These are phyloP conservation scores for Drosophila ohnishii DNA, from an alignment of 1,140 invertebrate genomes.

Conservation along the genomic window DNA sequence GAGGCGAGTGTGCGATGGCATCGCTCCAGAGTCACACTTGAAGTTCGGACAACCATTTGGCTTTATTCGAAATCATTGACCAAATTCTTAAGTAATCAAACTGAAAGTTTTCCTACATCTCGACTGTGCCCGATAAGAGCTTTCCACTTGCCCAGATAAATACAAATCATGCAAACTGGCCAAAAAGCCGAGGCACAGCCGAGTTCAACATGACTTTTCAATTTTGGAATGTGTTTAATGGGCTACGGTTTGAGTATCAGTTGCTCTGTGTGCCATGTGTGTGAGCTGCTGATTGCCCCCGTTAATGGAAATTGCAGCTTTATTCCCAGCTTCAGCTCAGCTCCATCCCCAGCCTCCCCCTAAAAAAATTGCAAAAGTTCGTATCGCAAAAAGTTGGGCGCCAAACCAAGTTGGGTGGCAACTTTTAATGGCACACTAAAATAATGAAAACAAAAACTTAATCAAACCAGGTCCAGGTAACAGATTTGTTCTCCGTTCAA, in stretches of 20 bases:
- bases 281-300: constrained; percentile 39
- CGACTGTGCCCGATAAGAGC: constrained; percentile 56
- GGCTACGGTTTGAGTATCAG: constrained; percentile 44
- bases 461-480: constrained; percentile 34
- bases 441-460: constrained; percentile 44
- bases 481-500: constrained; percentile 7
- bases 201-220: constrained; percentile 70
- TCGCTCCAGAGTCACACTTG: constrained; percentile 35
- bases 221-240: constrained; percentile 74
- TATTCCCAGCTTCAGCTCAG: neutral
- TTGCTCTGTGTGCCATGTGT: constrained; percentile 18
- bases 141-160: constrained; percentile 72
- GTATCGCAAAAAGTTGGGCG: constrained; percentile 22
- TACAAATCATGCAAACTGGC: constrained; percentile 75
- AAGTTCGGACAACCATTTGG: constrained; percentile 45
- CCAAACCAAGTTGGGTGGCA: constrained; percentile 19
- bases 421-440: constrained; percentile 46
- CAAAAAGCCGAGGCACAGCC: constrained; percentile 18
- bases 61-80: constrained; percentile 52
- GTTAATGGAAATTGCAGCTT: constrained; percentile 31
- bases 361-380: constrained; percentile 30
- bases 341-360: no score
- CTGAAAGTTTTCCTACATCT: constrained; percentile 44
- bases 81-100: constrained; percentile 70
- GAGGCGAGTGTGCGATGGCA: constrained; percentile 17